Percentiles rank a stretch among this genome's conserved stretches.
phyloP scores from a whole-genome alignment of 2,113 vertebrate species.

The Alosa alosa region DNA sequence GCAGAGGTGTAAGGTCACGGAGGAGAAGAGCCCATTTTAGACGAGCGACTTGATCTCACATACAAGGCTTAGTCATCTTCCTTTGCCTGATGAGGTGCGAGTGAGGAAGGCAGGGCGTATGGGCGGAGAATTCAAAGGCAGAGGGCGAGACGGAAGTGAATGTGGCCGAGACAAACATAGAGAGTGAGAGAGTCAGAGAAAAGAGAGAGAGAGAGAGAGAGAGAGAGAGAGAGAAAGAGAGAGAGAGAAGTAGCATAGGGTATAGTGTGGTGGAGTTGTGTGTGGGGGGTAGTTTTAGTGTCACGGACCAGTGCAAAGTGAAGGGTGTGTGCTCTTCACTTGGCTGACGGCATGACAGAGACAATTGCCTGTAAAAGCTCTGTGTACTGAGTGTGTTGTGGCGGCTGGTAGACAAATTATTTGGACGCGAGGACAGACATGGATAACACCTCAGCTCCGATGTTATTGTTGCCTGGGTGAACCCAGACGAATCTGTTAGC shows the following conservation, averaged over 20 bases:
- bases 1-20: not conserved
- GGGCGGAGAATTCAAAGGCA: not conserved
- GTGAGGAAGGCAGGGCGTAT: not conserved
- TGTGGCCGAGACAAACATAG: not conserved
- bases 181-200: not conserved
- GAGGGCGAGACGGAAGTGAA: not conserved
- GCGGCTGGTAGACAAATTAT: not conserved
- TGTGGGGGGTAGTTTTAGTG: not conserved
- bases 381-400: not conserved
- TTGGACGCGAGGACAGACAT: not conserved
- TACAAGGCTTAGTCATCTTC: not conserved
- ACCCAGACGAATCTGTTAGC: too few relatives aligned
- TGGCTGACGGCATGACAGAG: not conserved
- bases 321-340: not conserved
- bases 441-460: not conserved
- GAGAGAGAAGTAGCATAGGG: not conserved
- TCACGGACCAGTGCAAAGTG: not conserved
- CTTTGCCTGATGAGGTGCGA: not conserved
- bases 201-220: not conserved
- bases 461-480: too few relatives aligned
- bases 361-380: not conserved
- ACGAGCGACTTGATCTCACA: not conserved
- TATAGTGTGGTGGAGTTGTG: not conserved
- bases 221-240: not conserved
- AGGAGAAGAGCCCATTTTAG: not conserved